These are phyloP conservation scores for Esperia sulphurella DNA, from an alignment of 2,888 invertebrate genomes.

Conservation along the genomic window DNA sequence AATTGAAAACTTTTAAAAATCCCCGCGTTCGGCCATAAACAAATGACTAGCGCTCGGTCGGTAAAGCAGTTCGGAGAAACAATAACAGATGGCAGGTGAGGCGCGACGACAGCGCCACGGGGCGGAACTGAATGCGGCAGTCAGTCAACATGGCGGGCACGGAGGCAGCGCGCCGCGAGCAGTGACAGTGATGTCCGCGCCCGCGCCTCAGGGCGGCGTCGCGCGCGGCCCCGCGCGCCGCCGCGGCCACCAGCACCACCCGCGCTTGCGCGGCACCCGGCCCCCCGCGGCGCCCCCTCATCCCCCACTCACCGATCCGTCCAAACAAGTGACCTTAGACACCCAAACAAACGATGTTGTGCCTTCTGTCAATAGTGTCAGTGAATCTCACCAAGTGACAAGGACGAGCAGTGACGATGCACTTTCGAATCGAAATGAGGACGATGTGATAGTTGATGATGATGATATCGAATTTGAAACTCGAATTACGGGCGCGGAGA, in stretches of 20 bases:
- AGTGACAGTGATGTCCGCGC: conserved; percentile 79
- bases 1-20: conserved; percentile 26
- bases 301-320: conserved; percentile 50
- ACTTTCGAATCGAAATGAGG: conserved; percentile 73
- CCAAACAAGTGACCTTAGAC: conserved; percentile 71
- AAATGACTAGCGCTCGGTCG: conserved; percentile 36
- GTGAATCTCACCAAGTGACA: conserved; percentile 75
- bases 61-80: conserved; percentile 55
- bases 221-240: conserved; percentile 81
- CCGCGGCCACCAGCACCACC: conserved; percentile 88
- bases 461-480: conserved; percentile 60
- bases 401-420: conserved; percentile 78
- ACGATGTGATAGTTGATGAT: conserved; percentile 58
- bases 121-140: conserved; percentile 34
- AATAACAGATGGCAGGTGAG: conserved; percentile 57
- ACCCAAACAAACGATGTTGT: conserved; percentile 69
- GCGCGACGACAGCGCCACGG: conserved; percentile 64
- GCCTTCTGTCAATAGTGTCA: conserved; percentile 78
- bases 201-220: conserved; percentile 69
- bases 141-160: conserved; percentile 81
- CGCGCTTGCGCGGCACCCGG: conserved; percentile 82
- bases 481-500: conserved; percentile 48
- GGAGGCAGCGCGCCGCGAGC: conserved; percentile 61
- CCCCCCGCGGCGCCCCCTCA: conserved; percentile 61
- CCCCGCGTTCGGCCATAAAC: conserved; percentile 38